These are phyloP conservation scores for Triplophysa yarkandensis DNA, from an alignment of 2,797 vertebrate genomes.

Conservation along the genomic window DNA sequence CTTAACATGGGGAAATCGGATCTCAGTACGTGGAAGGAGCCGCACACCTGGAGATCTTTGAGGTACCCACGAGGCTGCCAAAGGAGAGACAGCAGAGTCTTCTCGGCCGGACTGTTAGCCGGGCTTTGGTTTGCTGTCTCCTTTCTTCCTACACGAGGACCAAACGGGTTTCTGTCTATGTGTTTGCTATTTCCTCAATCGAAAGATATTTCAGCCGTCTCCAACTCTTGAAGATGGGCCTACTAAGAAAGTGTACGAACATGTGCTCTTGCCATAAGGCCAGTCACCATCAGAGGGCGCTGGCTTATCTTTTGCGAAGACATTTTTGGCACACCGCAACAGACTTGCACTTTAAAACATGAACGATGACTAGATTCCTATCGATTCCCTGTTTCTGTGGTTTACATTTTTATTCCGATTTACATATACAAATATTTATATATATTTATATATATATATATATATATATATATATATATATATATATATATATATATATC, in stretches of 20 bases:
- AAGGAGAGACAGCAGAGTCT: conserved; percentile 57
- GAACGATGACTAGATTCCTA: conserved; percentile 76
- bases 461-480: conserved; percentile 70
- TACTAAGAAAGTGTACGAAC: conserved; percentile 50
- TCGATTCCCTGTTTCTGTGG: conserved; percentile 75
- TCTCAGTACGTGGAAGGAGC: conserved; percentile 66
- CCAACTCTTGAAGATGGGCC: conserved; percentile 49
- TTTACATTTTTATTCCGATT: conserved; percentile 82
- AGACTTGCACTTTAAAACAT: conserved; percentile 83
- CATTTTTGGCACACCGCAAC: conserved; percentile 73
- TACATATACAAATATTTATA: conserved; percentile 58
- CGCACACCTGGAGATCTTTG: conserved; percentile 60
- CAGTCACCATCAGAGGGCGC: conserved; percentile 40
- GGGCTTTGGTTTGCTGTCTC: conserved; percentile 48
- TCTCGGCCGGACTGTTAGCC: conserved; percentile 37
- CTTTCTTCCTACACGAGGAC: conserved; percentile 51
- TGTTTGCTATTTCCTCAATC: conserved; percentile 53
- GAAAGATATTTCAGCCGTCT: conserved; percentile 48
- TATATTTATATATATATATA: neutral
- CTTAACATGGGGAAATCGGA: conserved; percentile 63
- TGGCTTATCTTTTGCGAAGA: conserved; percentile 73
- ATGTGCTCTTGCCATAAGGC: conserved; percentile 59
- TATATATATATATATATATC: too few relatives aligned
- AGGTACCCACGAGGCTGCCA: conserved; percentile 61
- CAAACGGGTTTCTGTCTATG: conserved; percentile 50